These are phyloP conservation scores for Salpingus planirostris DNA, from an alignment of 2,888 invertebrate genomes.

Conservation along the genomic window DNA sequence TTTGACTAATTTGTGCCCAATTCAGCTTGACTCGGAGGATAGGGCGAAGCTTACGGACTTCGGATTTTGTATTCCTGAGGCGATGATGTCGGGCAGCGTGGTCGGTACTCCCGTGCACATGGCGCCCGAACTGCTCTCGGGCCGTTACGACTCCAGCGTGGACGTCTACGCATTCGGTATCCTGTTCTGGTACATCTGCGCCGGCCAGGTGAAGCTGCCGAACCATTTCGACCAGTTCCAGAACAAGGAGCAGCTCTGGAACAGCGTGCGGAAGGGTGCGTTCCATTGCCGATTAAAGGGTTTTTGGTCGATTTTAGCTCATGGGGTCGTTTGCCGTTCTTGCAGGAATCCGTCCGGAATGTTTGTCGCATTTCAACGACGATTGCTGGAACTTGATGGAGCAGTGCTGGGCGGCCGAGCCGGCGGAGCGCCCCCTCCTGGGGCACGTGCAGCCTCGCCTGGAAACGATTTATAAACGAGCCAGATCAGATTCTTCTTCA, in stretches of 20 bases:
- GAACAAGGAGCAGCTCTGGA: conserved; percentile 82
- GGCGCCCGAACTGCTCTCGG: conserved; percentile 80
- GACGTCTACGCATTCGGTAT: conserved; percentile 89
- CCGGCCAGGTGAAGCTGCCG: conserved; percentile 71
- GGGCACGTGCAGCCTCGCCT: conserved; percentile 68
- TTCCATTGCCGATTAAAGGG: no score
- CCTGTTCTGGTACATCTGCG: conserved; percentile 83
- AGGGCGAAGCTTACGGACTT: conserved; percentile 79
- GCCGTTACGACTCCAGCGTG: conserved; percentile 72
- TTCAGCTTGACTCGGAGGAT: conserved; percentile 57
- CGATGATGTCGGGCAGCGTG: conserved; percentile 83
- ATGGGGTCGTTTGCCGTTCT: conserved; percentile 7
- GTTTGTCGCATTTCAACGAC: conserved; percentile 62
- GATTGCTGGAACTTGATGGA: conserved; percentile 80
- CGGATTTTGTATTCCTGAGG: conserved; percentile 83
- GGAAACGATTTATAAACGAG: conserved; percentile 43
- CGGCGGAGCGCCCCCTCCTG: conserved; percentile 61
- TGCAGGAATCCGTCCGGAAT: conserved; percentile 72
- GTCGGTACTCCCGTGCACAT: conserved; percentile 87
- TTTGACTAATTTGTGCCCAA: no score
- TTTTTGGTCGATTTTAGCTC: no score
- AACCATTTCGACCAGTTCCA: conserved; percentile 72
- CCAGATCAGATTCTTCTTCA: conserved; percentile 19
- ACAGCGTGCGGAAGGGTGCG: conserved; percentile 75
- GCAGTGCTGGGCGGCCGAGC: conserved; percentile 74